Conservation (phyloP, 2,113 vertebrate species). For the Uria aalge region DNA sequence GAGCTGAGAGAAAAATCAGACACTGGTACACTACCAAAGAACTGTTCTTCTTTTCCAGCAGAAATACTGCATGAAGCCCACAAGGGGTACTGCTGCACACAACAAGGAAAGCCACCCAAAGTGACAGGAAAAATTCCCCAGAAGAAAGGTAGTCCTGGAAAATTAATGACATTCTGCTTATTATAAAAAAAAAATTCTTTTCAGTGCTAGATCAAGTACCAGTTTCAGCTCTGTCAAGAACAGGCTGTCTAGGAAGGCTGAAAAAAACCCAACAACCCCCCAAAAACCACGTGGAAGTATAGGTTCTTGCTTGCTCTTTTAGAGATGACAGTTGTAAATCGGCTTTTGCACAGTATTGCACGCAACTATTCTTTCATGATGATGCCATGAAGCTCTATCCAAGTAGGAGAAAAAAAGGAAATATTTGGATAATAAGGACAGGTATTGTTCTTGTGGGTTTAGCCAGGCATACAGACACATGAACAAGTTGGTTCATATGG, state of each 20-base stretch:
- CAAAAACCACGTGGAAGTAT: fast-evolving
- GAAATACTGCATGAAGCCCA: not conserved
- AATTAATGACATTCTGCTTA: not conserved
- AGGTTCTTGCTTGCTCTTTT: not conserved
- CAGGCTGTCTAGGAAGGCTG: not conserved
- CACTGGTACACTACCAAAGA: not conserved
- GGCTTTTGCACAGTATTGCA: not conserved
- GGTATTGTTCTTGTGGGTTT: not conserved
- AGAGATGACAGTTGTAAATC: not conserved
- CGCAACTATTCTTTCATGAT: not conserved
- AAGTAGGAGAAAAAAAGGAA: not conserved
- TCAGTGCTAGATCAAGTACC: not conserved
- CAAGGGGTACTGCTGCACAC: not conserved
- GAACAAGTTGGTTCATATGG: not conserved
- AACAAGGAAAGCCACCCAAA: not conserved
- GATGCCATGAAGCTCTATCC: not conserved
- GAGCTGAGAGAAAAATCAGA: not conserved
- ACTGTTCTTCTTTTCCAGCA: not conserved
- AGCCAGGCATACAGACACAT: not conserved
- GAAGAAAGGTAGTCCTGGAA: not conserved
- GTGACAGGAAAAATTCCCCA: not conserved
- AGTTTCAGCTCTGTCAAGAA: not conserved
- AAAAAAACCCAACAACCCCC: not conserved
- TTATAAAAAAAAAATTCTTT: not conserved
- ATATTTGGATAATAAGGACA: not conserved